Evolutionary conservation across 2,888 invertebrate genomes (phyloP), one percentile per base, ranked within the genome.

Genomic region (Salpingus planirostris): DNA sequence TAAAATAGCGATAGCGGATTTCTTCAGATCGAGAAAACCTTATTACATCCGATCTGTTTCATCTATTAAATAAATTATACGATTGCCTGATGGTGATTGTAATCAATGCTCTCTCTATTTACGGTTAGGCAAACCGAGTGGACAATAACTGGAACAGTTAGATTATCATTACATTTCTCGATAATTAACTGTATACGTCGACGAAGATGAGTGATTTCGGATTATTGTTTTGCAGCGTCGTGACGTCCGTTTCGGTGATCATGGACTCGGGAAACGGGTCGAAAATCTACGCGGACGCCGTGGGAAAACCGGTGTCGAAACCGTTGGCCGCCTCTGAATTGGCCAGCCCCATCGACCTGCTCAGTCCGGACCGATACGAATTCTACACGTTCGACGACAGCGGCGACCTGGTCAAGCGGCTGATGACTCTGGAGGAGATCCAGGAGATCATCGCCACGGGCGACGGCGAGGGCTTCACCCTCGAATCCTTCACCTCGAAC

Each of bases 361-460:
- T 88, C 3, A 80, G 81, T 43, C 89, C 88, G 2, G 88, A 88
- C 56, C 72, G 81, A 54, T 88, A 88, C 59, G 87, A 88, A 56
- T 89, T 88, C 60, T 88, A 86, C 57, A 87, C 88, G 0, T 85
- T 88, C 52, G 83, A 88, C 52, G 84, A 86, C 52, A 78, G 79
- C 33, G 88, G 88, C 8, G 84, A 88, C 52, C 69, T 88, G 12
- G 78, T 88, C 0, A 86, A 85, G 53, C 72, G 83, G 37, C 69
- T 87, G 15, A 89, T 89, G 88, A 86, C 87, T 4, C 65, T 86
- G 48, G 75, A 83, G 52, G 85, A 89, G 65, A 88, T 89, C 42
- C 85, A 86, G 57, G 80, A 83, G 23, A 80, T 89, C 37, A 85
- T 88, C 15, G 88, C 88, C 0, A 82, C 87, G 0, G 85, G 86